Base-by-base conservation (phyloP, 2,888 invertebrate genomes). In the Nymphalis c-album region DNA sequence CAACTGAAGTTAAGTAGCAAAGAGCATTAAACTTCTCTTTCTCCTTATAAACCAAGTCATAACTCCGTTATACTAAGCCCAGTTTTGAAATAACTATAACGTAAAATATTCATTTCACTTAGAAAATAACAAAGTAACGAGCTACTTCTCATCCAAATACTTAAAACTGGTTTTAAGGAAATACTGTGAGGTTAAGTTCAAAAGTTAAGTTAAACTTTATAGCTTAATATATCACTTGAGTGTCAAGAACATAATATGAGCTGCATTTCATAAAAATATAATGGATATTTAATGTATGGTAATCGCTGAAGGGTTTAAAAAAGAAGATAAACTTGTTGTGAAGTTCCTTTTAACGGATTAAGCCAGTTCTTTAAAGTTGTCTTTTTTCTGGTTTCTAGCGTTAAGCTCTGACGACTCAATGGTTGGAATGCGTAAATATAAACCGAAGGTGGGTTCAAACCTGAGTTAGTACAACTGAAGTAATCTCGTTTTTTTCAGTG, bases 251-350 rank as follows among this genome's bases (percentile, higher is more conserved):
- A 22, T 55, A 60, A 60, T 61, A 53, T 55, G 35, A 46, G 35
- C 53, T 57, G 35, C 48, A 31, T 66, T 66, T 61, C 57, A 66
- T 66, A 48, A 40, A 40, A 40, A 57, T 48, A 47, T 55, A 61
- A 66, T 66, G 66, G 61, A 57, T 40, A 55, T 66, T 66, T 66
- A 66, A 66, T 66, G 60, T 60, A 50, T 60, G 60, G 60, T 61
- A 7, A 55, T 31, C 31, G 55, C n/a, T 51, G 22, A 22, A 22
- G 22, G 22, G 7, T 6, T 31, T 22, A 0, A 31, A 6, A 31
- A 31, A 31, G 6, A 6, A 31, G 26, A 31, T 31, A 31, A 31
- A 31, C 7, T 22, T 51, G 13, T 51, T 20, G 10, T 40, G 13
- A 10, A 40, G 40, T 13, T 40, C 3, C 10, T 40, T 13, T 4